These are phyloP conservation scores for Eupithecia exiguata DNA, from an alignment of 2,888 invertebrate genomes.

Conservation along the genomic window DNA sequence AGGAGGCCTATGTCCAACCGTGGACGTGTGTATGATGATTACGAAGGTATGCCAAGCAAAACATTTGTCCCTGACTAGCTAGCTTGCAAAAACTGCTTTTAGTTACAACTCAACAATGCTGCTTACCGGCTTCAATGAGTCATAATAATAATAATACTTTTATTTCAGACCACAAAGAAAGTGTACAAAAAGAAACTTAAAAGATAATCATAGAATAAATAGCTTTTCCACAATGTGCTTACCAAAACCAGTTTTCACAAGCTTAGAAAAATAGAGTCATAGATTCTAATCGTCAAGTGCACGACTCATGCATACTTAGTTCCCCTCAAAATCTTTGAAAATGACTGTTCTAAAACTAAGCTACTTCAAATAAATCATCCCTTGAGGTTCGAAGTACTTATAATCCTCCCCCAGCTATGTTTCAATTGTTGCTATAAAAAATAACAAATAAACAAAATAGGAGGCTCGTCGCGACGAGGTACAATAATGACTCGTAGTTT, in stretches of 20 bases:
- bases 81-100: not conserved
- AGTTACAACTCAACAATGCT: not conserved
- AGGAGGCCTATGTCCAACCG: too few relatives aligned
- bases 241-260: not conserved
- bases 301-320: not conserved
- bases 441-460: slow-evolving; percentile 43
- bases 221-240: not conserved
- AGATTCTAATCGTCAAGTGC: not conserved
- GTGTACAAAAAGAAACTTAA: too few relatives aligned
- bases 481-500: slow-evolving; percentile 67
- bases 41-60: too few relatives aligned
- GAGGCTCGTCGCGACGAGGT: slow-evolving; percentile 18
- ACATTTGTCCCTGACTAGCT: too few relatives aligned
- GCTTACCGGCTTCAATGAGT: not conserved
- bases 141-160: not conserved
- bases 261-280: not conserved
- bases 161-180: too few relatives aligned
- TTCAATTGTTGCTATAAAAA: slow-evolving; percentile 46
- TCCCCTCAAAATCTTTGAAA: not conserved
- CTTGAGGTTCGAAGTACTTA: slow-evolving; percentile 25
- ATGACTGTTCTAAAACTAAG: slow-evolving; percentile 17
- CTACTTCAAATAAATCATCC: slow-evolving; percentile 10
- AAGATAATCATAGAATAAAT: too few relatives aligned
- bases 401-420: slow-evolving; percentile 24
- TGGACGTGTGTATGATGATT: too few relatives aligned